A percentile compares a stretch with the other conserved stretches of the same genome.
Conservation (phyloP, 64 coral and sea anemone genomes). For the Platygyra sinensis region DNA sequence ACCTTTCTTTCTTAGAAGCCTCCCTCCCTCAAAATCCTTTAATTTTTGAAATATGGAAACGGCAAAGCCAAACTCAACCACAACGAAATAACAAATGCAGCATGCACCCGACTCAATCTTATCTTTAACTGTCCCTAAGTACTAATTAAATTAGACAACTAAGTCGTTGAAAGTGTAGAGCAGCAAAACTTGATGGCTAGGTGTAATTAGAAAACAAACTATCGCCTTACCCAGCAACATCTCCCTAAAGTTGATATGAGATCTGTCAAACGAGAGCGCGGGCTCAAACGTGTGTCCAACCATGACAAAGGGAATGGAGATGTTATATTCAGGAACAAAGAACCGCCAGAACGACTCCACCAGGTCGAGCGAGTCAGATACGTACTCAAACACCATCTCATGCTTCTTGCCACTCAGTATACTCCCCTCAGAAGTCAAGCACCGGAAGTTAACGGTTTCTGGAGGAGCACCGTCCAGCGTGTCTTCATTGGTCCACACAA, state of each 20-base stretch:
- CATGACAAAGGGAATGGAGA: constrained; percentile 93
- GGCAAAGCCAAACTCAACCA: too few species aligned
- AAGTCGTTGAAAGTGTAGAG: too few species aligned
- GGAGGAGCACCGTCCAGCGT: constrained; percentile 60
- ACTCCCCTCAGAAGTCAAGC: constrained; percentile 61
- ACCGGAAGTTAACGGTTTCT: constrained; percentile 77
- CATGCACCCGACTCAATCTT: too few species aligned
- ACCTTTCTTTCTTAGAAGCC: too few species aligned
- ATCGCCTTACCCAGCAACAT: constrained; percentile 72
- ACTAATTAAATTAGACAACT: too few species aligned
- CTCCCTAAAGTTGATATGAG: constrained; percentile 97
- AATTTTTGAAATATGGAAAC: too few species aligned
- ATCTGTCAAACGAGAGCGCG: constrained; percentile 90
- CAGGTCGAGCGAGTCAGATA: constrained; percentile 87
- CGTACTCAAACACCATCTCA: constrained; percentile 93
- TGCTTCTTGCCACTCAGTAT: constrained; percentile 93
- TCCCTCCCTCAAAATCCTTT: too few species aligned
- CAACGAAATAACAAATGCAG: too few species aligned
- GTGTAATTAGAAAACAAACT: background rate
- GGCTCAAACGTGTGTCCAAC: constrained; percentile 95
- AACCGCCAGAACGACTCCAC: constrained; percentile 97
- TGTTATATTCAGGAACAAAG: constrained; percentile 93
- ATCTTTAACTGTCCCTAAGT: too few species aligned
- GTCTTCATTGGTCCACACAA: constrained; percentile 94
- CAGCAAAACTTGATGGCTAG: too few species aligned